phyloP scores from a whole-genome alignment of 2,797 vertebrate species.

The Rhinoraja longicauda region DNA sequence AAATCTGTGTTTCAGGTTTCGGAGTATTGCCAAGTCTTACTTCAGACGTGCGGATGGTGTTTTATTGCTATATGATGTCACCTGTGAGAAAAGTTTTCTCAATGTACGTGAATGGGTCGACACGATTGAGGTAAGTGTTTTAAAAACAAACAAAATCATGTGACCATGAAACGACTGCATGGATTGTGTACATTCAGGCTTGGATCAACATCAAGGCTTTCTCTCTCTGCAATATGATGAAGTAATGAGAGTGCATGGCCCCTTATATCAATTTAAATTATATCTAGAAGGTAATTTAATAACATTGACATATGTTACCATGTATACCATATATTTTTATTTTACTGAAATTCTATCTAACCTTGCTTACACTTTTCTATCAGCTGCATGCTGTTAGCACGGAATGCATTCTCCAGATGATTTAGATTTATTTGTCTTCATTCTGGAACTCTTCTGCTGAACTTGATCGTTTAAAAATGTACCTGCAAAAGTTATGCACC shows the following conservation, averaged over 20 bases:
- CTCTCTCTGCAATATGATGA: no score
- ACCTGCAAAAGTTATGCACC: background rate
- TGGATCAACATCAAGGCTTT: background rate
- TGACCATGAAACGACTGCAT: background rate
- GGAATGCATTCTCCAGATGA: background rate
- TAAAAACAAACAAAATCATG: background rate
- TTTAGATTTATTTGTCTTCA: background rate
- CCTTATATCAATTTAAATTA: background rate
- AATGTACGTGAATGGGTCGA: conserved; percentile 92
- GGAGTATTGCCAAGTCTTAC: conserved; percentile 95
- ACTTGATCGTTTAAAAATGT: background rate
- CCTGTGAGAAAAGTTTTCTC: conserved; percentile 85
- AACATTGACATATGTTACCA: background rate
- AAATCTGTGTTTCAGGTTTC: conserved; percentile 64
- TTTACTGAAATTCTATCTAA: background rate
- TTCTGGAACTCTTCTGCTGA: background rate
- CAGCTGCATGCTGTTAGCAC: background rate
- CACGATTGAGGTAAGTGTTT: conserved; percentile 76
- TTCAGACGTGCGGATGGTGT: conserved; percentile 91
- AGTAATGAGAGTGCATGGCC: background rate
- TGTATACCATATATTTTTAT: background rate
- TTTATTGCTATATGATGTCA: conserved; percentile 84
- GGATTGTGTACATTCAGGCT: no score
- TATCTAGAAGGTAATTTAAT: background rate
- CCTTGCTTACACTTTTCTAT: background rate